Percentiles rank a stretch among this genome's conserved stretches.
Evolutionary conservation across 2,797 vertebrate genomes (phyloP).

Genomic region (Taeniopygia guttata): DNA sequence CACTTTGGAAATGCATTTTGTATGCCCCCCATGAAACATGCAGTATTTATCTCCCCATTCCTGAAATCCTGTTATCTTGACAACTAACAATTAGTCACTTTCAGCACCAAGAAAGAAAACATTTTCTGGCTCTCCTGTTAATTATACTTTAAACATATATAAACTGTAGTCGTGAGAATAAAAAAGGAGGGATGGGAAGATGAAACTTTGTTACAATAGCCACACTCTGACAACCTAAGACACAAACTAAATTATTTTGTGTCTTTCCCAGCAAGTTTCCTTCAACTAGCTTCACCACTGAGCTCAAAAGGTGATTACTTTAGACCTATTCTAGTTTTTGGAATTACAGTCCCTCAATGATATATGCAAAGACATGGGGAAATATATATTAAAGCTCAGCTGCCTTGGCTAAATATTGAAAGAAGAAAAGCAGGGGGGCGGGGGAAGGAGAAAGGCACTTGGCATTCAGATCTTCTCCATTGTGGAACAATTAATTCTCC

Average conservation of each 20-base stretch:
- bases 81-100: neutral
- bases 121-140: neutral
- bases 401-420: slow-evolving; percentile 64
- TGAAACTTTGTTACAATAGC: neutral
- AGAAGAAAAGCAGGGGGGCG: neutral
- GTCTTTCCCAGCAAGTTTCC: slow-evolving; percentile 53
- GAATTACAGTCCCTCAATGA: slow-evolving; percentile 18
- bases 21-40: neutral
- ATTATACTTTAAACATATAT: neutral
- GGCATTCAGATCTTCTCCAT: slow-evolving; percentile 37
- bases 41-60: neutral
- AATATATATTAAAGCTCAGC: slow-evolving; percentile 60
- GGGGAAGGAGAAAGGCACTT: slow-evolving; percentile 4
- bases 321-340: slow-evolving; percentile 10
- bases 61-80: neutral
- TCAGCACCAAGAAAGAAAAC: neutral
- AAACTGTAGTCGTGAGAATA: neutral
- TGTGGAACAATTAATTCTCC: slow-evolving; percentile 63
- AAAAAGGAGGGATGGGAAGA: rapidly evolving
- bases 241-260: slow-evolving; percentile 66
- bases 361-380: slow-evolving; percentile 12
- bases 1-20: neutral
- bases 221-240: neutral
- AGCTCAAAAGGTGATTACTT: slow-evolving; percentile 72
- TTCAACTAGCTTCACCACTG: slow-evolving; percentile 56